Evolutionary conservation across 37 sponge, comb jelly and placozoan species (phyloP).

Genomic region (Mnemiopsis leidyi): DNA sequence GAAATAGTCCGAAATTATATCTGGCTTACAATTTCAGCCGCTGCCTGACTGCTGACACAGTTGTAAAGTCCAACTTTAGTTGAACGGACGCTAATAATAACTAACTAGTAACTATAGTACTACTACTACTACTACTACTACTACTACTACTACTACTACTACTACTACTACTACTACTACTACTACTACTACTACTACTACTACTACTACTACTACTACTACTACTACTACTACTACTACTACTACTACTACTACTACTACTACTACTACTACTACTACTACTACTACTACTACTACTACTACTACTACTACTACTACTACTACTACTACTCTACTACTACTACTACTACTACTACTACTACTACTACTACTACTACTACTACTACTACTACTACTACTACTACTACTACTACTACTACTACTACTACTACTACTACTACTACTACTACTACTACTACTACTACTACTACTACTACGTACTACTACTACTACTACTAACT

Average conservation of each 20-base stretch:
- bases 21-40: too few relatives aligned
- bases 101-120: neutral
- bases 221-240: slow-evolving; percentile 12
- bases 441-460: slow-evolving; percentile 11
- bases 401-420: slow-evolving; percentile 12
- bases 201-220: slow-evolving; percentile 12
- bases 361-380: slow-evolving; percentile 12
- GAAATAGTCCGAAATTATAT: too few relatives aligned
- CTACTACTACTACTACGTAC: too few relatives aligned
- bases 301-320: slow-evolving; percentile 11
- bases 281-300: slow-evolving; percentile 12
- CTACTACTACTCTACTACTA: too few relatives aligned
- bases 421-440: slow-evolving; percentile 12
- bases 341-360: slow-evolving; percentile 13
- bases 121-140: slow-evolving; percentile 11
- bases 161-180: slow-evolving; percentile 12
- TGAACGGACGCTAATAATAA: too few relatives aligned
- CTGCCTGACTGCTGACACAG: too few relatives aligned
- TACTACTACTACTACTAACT: too few relatives aligned
- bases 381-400: slow-evolving; percentile 11
- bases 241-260: slow-evolving; percentile 11
- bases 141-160: slow-evolving; percentile 12
- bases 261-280: slow-evolving; percentile 12
- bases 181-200: slow-evolving; percentile 11
- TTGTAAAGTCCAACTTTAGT: too few relatives aligned